Evolutionary conservation across 2,113 vertebrate species (phyloP), one percentile per base, ranked within the genome.

Genomic region (Cepphus grylle): DNA sequence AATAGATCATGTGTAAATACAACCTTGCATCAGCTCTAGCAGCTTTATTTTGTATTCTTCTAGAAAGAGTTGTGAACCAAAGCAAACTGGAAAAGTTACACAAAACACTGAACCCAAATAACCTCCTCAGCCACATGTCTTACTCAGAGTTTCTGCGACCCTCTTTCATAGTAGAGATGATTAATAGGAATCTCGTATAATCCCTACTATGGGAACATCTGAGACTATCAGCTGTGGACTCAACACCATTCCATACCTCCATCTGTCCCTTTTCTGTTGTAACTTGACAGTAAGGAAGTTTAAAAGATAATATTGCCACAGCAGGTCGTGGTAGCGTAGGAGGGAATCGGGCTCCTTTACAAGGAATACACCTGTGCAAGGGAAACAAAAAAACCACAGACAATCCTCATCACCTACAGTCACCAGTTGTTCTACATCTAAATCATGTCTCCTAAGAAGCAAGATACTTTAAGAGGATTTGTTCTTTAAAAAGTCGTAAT

Each of bases 221-320:
- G 62, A 88, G 66, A 38, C 43, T 13, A 13, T 49, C 47, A 86
- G 62, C 81, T 78, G 85, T 29, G 70, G 40, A 5, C 52, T 85
- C 91, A 45, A 61, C 73, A 79, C 40, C 40, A 63, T 42, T 65
- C 83, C 92, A 25, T 98, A 99, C 99, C 99, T 99, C 99, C 99
- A 99, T 99, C 95, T 99, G 99, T 16, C 99, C 99, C 92, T 99
- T 99, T 94, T 99, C 99, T 52, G 99, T 99, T 85, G 96, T 40
- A 62, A 96, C 98, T 97, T 99, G 99, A 92, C 99, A 99, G 76
- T 99, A 98, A 14, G 99, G 99, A 78, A 99, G 98, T 36, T 98
- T 97, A 94, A 99, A 99, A 63, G 99, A 95, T 81, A 99, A 96
- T 91, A 99, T 95, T 29, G 98, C 98, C 59, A 99, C 98, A 2